These are phyloP conservation scores for Drosophila willistoni DNA, from an alignment of 1,140 invertebrate genomes.

Conservation along the genomic window DNA sequence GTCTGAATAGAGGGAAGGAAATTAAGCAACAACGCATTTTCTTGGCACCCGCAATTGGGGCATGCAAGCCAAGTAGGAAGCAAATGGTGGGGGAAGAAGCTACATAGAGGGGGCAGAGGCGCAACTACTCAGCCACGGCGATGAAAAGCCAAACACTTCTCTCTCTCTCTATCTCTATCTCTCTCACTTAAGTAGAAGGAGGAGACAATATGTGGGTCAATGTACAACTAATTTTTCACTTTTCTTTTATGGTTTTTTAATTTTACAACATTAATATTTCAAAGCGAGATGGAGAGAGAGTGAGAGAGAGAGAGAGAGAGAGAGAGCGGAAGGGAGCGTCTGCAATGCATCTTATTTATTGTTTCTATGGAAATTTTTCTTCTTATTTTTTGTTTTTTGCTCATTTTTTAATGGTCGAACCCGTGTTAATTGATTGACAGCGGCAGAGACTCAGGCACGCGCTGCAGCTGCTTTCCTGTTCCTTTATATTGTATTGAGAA, in stretches of 20 bases:
- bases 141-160: slow-evolving; percentile 13
- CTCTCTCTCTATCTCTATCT: neutral
- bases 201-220: slow-evolving; percentile 51
- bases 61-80: slow-evolving; percentile 40
- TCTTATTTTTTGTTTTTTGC: slow-evolving; percentile 23
- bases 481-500: slow-evolving; percentile 13
- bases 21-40: slow-evolving; percentile 79
- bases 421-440: slow-evolving; percentile 50
- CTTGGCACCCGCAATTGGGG: slow-evolving; percentile 77
- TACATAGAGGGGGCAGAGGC: neutral
- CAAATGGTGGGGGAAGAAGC: neutral
- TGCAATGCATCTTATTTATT: slow-evolving; percentile 31
- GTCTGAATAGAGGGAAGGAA: slow-evolving; percentile 25
- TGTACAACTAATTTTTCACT: slow-evolving; percentile 58
- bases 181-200: neutral
- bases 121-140: slow-evolving; percentile 44
- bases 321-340: neutral
- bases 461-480: slow-evolving; percentile 3
- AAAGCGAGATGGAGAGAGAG: slow-evolving; percentile 1
- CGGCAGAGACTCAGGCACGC: slow-evolving; percentile 16
- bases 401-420: slow-evolving; percentile 29
- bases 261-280: slow-evolving; percentile 59
- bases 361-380: slow-evolving; percentile 24
- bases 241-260: slow-evolving; percentile 68
- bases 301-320: neutral